A percentile compares a stretch with the other conserved stretches of the same genome.
Conservation (phyloP, 2,888 invertebrate species). For the Pristionchus mayeri region DNA sequence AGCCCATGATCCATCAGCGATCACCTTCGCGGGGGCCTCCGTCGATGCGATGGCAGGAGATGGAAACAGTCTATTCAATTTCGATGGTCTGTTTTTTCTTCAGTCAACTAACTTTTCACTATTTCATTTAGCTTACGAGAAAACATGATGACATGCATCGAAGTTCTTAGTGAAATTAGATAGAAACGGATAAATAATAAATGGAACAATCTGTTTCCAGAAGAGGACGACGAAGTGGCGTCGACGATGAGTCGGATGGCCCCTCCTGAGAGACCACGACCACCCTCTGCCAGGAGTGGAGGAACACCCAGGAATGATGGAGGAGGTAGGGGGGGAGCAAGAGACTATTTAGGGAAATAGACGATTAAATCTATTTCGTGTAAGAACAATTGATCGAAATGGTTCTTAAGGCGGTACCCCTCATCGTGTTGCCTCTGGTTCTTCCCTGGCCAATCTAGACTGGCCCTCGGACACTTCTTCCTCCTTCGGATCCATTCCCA, state of each 20-base stretch:
- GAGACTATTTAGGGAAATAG: too few species aligned
- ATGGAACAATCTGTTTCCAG: not conserved
- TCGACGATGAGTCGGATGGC: conserved; percentile 39
- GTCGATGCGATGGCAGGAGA: conserved; percentile 38
- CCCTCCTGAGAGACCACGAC: conserved; percentile 59
- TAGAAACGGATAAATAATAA: too few species aligned
- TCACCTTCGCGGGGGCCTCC: conserved; percentile 41
- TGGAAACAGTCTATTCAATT: conserved; percentile 46
- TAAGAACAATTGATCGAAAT: not conserved
- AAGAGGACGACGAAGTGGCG: conserved; percentile 48
- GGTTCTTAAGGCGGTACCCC: not conserved
- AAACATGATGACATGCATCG: too few species aligned
- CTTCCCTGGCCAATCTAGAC: conserved; percentile 55
- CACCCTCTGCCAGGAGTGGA: conserved; percentile 60
- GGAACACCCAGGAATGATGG: conserved; percentile 5
- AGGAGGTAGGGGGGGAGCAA: not conserved
- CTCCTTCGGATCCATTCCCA: conserved; percentile 7
- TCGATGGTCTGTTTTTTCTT: conserved; percentile 21
- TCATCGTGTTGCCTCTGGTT: conserved; percentile 46
- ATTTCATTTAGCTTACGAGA: too few species aligned
- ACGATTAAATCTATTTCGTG: too few species aligned
- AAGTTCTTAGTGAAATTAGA: too few species aligned
- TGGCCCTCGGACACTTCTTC: conserved; percentile 53
- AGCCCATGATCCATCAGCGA: conserved; percentile 45
- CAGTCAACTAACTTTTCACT: too few species aligned